These are phyloP conservation scores for Drosophila setosimentum DNA, from an alignment of 2,888 invertebrate genomes.

Conservation along the genomic window DNA sequence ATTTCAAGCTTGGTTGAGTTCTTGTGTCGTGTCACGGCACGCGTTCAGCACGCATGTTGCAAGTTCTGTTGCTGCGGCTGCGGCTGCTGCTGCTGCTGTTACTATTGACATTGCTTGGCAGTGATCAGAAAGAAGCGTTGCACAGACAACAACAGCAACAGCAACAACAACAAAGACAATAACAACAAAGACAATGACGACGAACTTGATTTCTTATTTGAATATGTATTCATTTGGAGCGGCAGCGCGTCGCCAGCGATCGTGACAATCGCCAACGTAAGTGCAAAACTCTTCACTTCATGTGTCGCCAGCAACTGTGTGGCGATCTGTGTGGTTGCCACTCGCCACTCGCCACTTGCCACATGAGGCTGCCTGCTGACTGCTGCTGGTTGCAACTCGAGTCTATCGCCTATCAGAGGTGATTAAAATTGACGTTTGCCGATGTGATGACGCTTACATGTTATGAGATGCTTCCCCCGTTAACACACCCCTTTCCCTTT, in stretches of 20 bases:
- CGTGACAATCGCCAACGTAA: slow-evolving; percentile 81
- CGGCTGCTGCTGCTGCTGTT: neutral
- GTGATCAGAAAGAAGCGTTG: slow-evolving; percentile 5
- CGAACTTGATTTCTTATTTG: slow-evolving; percentile 78
- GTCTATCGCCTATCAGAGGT: slow-evolving; percentile 58
- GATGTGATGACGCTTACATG: slow-evolving; percentile 58
- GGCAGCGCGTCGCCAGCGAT: slow-evolving; percentile 57
- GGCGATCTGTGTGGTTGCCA: slow-evolving; percentile 22
- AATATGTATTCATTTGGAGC: slow-evolving; percentile 73
- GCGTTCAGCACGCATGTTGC: neutral
- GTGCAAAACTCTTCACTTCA: slow-evolving; percentile 80
- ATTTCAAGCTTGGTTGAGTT: neutral
- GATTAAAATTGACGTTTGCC: slow-evolving; percentile 80
- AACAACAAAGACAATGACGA: slow-evolving; percentile 12
- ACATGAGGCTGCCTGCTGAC: slow-evolving; percentile 5
- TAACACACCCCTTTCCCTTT: neutral
- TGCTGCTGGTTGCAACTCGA: neutral
- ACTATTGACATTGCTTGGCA: slow-evolving; percentile 55
- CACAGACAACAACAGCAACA: slow-evolving; percentile 4
- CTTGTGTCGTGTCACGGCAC: slow-evolving; percentile 6
- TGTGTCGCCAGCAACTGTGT: slow-evolving; percentile 59
- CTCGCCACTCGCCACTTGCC: slow-evolving; percentile 37
- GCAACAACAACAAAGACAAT: neutral
- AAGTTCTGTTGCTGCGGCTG: slow-evolving; percentile 6
- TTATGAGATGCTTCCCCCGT: neutral